phyloP scores from a whole-genome alignment of 2,888 invertebrate genomes.

The Lasioglossum oenotherae region DNA sequence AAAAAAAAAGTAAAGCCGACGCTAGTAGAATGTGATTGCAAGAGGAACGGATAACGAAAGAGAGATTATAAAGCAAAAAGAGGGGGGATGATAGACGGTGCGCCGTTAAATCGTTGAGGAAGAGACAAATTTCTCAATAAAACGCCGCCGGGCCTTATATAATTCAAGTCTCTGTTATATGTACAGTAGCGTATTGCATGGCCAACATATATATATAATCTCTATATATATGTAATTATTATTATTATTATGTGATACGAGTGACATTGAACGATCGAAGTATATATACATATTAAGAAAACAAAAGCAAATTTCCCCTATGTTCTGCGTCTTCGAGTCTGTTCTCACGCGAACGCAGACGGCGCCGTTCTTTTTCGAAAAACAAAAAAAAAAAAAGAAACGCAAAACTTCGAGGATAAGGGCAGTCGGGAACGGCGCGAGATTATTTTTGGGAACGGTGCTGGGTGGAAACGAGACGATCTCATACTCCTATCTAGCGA shows the following conservation, averaged over 20 bases:
- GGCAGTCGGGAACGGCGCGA: constrained; percentile 53
- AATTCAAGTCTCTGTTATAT: constrained; percentile 62
- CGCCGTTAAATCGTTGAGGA: constrained; percentile 66
- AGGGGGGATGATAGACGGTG: constrained; percentile 71
- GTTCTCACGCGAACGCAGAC: constrained; percentile 42
- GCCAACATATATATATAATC: constrained; percentile 67
- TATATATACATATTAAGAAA: not conserved
- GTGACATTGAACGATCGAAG: constrained; percentile 43
- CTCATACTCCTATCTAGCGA: not conserved
- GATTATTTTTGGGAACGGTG: constrained; percentile 47
- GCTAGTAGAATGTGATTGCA: constrained; percentile 8
- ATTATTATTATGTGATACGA: constrained; percentile 54
- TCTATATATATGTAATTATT: constrained; percentile 47
- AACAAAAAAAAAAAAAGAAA: not conserved
- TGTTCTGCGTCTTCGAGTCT: constrained; percentile 78
- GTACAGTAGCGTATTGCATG: constrained; percentile 77
- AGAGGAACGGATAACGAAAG: constrained; percentile 44
- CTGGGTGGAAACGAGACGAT: constrained; percentile 30
- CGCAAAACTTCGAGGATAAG: constrained; percentile 47
- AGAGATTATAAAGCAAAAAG: constrained; percentile 79
- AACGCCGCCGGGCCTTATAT: constrained; percentile 82
- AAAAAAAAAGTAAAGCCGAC: not conserved
- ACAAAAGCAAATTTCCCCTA: constrained; percentile 65
- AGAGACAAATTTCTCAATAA: constrained; percentile 83
- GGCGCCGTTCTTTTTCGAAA: not conserved